These are phyloP conservation scores for Palythoa caribaeorum DNA, from an alignment of 92 coral and sea anemone genomes.

Conservation along the genomic window DNA sequence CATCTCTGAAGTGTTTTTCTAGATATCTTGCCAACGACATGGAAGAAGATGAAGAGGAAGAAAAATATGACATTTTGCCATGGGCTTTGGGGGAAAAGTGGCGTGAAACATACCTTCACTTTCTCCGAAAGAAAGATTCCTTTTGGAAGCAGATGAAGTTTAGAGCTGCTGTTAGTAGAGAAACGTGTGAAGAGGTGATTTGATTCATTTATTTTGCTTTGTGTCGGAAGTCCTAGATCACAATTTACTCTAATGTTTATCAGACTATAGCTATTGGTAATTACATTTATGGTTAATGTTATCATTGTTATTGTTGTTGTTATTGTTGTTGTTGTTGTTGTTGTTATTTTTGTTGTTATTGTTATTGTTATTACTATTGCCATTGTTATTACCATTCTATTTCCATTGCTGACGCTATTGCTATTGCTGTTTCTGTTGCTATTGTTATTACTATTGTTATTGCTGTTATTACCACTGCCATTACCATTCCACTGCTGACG, in stretches of 20 bases:
- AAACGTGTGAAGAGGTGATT: constrained; percentile 93
- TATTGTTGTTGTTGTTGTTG: too few relatives aligned
- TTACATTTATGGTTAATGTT: not conserved
- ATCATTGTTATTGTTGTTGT: not conserved
- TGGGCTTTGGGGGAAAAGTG: constrained; percentile 98
- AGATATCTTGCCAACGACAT: constrained; percentile 97
- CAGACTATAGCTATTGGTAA: not conserved
- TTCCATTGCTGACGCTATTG: not conserved
- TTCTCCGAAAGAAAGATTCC: constrained; percentile 85
- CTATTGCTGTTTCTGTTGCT: too few relatives aligned
- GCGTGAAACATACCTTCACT: constrained; percentile 92
- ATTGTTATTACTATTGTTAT: too few relatives aligned
- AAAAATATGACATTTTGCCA: constrained; percentile 97
- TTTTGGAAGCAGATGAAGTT: constrained; percentile 93
- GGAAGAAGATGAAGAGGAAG: constrained; percentile 99
- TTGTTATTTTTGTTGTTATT: too few relatives aligned
- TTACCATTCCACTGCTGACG: too few relatives aligned
- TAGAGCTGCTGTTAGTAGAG: constrained; percentile 96
- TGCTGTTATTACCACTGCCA: too few relatives aligned
- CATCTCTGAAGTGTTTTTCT: not conserved
- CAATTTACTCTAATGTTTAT: not conserved
- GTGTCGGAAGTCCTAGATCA: not conserved
- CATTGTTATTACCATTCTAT: not conserved
- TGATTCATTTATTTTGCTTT: not conserved
- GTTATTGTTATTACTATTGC: not conserved